Base-by-base conservation (phyloP, 1,140 invertebrate genomes). In the Heliconius hermathena region DNA sequence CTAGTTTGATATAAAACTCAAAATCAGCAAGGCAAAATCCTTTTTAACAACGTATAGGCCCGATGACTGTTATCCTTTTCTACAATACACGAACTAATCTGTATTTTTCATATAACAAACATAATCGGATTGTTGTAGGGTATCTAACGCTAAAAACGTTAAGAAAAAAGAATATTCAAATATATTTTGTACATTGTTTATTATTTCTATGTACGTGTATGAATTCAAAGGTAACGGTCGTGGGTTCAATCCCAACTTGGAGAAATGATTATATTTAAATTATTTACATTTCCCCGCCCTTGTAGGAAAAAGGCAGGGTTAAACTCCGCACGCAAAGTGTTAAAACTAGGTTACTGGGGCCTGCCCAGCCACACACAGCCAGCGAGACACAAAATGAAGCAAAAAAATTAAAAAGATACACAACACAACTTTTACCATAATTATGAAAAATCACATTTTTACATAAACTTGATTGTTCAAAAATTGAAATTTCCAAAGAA, bases 51-150 rank as follows among this genome's bases (percentile, higher is more conserved):
- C 13, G 60, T 29, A 66, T 29, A 29, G 60, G 26, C 4, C n/a
- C 60, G 22, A 16, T 66, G 11, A 66, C 26, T 26, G 60, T 66
- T 26, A 66, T 66, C 60, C 60, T 66, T 29, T 66, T 29, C 26
- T 66, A 29, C 60, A 66, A 29, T 29, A 66, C 26, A 29, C 26
- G 26, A 66, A 66, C 60, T 66, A 66, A 66, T 66, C 60, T 66
- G 60, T 8, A 11, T 66, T 66, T 66, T 66, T 66, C 26, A 66
- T 66, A 29, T 66, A 66, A 66, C 60, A 66, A 66, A 66, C 60
- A 13, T 66, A 66, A 66, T 66, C 60, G 26, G 60, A 66, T 66
- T 66, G 26, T 66, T 66, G 20, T 57, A 57, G 2, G 9, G 57
- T 22, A 26, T 66, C 60, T 66, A 66, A 66, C 60, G 26, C 1